Percentiles rank a stretch among this genome's conserved stretches.
Conservation (phyloP, 2,113 vertebrate genomes). For the Amphiprion ocellaris region DNA sequence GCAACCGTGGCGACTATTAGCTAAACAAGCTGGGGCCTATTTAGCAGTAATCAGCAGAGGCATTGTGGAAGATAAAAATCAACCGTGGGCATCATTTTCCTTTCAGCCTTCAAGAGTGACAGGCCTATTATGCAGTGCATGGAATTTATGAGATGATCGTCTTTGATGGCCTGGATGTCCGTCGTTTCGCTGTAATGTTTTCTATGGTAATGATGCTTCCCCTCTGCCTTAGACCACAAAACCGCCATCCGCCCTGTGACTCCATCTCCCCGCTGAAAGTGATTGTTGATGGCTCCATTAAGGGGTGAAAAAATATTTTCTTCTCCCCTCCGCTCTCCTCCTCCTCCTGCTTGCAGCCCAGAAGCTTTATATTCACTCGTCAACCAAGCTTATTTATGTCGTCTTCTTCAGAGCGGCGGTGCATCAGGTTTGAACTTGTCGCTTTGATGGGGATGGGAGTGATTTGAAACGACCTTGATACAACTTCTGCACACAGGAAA, state of each 20-base stretch:
- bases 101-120: slow-evolving; percentile 78
- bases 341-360: neutral
- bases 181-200: slow-evolving; percentile 72
- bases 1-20: slow-evolving; percentile 65
- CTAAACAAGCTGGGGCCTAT: slow-evolving; percentile 76
- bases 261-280: slow-evolving; percentile 66
- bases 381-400: slow-evolving; percentile 74
- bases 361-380: slow-evolving; percentile 61
- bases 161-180: slow-evolving; percentile 80
- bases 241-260: slow-evolving; percentile 60
- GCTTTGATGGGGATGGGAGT: slow-evolving; percentile 49
- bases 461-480: slow-evolving; percentile 74
- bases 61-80: slow-evolving; percentile 77
- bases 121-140: slow-evolving; percentile 78
- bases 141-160: slow-evolving; percentile 82
- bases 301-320: slow-evolving; percentile 64
- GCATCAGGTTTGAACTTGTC: slow-evolving; percentile 71
- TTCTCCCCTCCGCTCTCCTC: slow-evolving; percentile 33
- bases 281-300: slow-evolving; percentile 81
- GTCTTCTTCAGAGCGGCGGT: slow-evolving; percentile 26
- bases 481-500: slow-evolving; percentile 51
- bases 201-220: slow-evolving; percentile 81
- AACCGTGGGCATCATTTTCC: slow-evolving; percentile 70
- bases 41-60: slow-evolving; percentile 81
- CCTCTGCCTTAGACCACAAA: slow-evolving; percentile 69